These are phyloP conservation scores for Pelecanus crispus DNA, from an alignment of 2,113 vertebrate genomes.

Conservation along the genomic window DNA sequence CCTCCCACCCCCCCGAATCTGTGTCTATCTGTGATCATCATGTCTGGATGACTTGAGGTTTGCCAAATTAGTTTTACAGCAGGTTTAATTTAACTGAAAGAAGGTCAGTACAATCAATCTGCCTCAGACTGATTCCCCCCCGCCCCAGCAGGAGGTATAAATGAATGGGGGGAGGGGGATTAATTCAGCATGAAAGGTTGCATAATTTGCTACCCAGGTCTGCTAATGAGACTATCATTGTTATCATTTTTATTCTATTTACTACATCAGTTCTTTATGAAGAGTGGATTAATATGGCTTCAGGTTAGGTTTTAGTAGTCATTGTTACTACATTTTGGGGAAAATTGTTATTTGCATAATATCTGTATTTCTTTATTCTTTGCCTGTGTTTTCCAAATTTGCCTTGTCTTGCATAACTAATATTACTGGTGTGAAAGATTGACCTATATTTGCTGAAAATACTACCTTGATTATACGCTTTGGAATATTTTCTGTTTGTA, in stretches of 20 bases:
- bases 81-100: not conserved
- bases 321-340: not conserved
- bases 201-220: not conserved
- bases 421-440: not conserved
- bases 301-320: not conserved
- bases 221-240: not conserved
- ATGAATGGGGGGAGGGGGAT: not conserved
- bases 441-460: not conserved
- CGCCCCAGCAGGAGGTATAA: not conserved
- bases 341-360: not conserved
- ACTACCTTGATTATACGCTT: not conserved
- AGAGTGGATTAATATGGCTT: not conserved
- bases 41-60: not conserved
- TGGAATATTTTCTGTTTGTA: not conserved
- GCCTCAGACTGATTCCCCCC: not conserved
- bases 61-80: not conserved
- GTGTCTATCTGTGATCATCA: not conserved
- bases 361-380: not conserved
- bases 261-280: not conserved
- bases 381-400: not conserved
- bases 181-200: not conserved
- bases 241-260: not conserved
- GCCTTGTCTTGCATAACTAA: not conserved
- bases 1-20: too few relatives aligned
- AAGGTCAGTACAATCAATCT: not conserved